These are phyloP conservation scores for Suncus etruscus DNA, from an alignment of 2,113 vertebrate species.

Conservation along the genomic window DNA sequence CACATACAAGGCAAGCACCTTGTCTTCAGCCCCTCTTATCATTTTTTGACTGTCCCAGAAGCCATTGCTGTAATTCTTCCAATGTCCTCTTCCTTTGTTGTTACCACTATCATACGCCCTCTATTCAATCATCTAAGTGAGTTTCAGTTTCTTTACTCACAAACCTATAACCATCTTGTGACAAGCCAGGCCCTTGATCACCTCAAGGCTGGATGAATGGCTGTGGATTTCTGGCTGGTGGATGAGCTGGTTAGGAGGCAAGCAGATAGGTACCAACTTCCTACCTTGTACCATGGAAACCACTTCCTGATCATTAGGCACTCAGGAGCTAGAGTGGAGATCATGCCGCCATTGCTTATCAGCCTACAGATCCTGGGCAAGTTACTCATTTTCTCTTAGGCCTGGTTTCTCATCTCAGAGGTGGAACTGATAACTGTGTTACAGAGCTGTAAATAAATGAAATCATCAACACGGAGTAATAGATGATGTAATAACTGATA, in stretches of 20 bases:
- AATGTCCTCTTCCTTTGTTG: neutral
- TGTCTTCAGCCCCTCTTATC: too few species aligned
- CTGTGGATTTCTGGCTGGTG: neutral
- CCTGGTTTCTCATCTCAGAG: neutral
- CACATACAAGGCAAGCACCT: too few species aligned
- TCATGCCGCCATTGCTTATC: neutral
- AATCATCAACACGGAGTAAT: neutral
- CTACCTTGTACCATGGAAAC: neutral
- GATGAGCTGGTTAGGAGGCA: neutral
- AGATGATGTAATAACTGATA: neutral
- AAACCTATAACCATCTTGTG: neutral
- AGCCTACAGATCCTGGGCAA: neutral
- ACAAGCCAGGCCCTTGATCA: neutral
- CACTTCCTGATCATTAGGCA: neutral
- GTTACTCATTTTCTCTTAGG: constrained; percentile 6
- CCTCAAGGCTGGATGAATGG: neutral
- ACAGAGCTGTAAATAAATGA: neutral
- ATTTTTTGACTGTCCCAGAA: constrained; percentile 30
- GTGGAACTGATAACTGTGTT: neutral
- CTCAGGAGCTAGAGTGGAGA: neutral
- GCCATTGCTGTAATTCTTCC: neutral
- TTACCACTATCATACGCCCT: neutral
- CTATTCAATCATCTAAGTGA: neutral
- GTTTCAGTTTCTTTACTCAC: constrained; percentile 36
- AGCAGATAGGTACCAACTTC: neutral